These are phyloP conservation scores for Cinara cedri DNA, from an alignment of 2,888 invertebrate genomes.

Conservation along the genomic window DNA sequence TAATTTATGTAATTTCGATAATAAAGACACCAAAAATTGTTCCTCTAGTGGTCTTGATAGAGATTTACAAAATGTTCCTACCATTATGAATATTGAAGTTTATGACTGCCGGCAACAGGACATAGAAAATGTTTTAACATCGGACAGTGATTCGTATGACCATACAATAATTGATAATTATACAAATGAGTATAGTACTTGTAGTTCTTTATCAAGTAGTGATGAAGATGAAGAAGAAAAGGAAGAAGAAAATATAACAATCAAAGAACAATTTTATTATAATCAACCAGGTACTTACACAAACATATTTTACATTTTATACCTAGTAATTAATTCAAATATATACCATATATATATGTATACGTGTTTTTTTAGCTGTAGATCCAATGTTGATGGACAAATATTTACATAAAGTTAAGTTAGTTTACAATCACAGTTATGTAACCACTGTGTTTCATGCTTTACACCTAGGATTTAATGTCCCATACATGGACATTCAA, in stretches of 20 bases:
- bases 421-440: conserved; percentile 64
- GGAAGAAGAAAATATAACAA: background rate
- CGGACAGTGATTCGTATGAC: conserved; percentile 9
- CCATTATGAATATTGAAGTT: conserved; percentile 9
- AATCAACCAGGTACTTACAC: conserved; percentile 6
- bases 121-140: conserved; percentile 26
- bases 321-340: too few species aligned
- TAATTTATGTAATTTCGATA: background rate
- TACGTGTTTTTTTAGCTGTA: background rate
- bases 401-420: conserved; percentile 23
- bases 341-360: too few species aligned
- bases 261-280: background rate
- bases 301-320: background rate
- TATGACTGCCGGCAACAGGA: conserved; percentile 40
- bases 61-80: background rate
- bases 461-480: conserved; percentile 67
- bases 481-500: conserved; percentile 71
- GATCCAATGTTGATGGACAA: conserved; percentile 24
- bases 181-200: background rate
- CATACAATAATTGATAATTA: background rate
- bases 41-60: background rate
- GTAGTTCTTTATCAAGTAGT: background rate
- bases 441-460: conserved; percentile 70
- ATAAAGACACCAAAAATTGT: background rate
- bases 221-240: conserved; percentile 27